These are phyloP conservation scores for Hyphantria cunea DNA, from an alignment of 1,140 invertebrate genomes.

Conservation along the genomic window DNA sequence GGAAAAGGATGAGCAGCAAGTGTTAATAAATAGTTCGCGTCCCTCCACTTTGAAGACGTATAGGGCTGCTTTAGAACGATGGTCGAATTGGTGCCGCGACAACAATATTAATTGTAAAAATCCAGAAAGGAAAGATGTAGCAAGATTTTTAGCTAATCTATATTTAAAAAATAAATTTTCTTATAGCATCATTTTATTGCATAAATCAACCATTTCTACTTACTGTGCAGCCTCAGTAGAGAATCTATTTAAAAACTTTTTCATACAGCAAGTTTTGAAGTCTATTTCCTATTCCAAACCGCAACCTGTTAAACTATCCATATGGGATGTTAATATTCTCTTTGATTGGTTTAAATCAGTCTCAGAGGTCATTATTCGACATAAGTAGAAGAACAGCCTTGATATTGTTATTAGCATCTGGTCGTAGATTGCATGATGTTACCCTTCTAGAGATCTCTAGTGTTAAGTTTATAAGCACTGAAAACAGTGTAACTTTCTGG, in stretches of 20 bases:
- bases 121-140: constrained; percentile 20
- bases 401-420: constrained; percentile 46
- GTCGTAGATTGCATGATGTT: constrained; percentile 43
- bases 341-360: too few relatives aligned
- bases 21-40: too few relatives aligned
- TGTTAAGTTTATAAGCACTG: too few relatives aligned
- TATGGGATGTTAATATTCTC: too few relatives aligned
- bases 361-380: constrained; percentile 29
- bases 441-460: constrained; percentile 16
- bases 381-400: constrained; percentile 42
- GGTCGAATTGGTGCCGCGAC: constrained; percentile 16
- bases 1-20: too few relatives aligned
- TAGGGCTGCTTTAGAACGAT: constrained; percentile 1
- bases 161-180: constrained; percentile 15
- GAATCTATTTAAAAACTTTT: constrained; percentile 15
- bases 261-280: constrained; percentile 18
- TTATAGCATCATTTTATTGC: constrained; percentile 25
- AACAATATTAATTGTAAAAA: too few relatives aligned
- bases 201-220: constrained; percentile 29
- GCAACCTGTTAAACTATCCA: too few relatives aligned
- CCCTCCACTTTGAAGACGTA: too few relatives aligned
- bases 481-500: constrained; percentile 41
- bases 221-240: neutral
- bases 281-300: constrained; percentile 18
- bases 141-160: constrained; percentile 26